Conservation (phyloP, 2,113 vertebrate genomes). For the Anolis carolinensis region DNA sequence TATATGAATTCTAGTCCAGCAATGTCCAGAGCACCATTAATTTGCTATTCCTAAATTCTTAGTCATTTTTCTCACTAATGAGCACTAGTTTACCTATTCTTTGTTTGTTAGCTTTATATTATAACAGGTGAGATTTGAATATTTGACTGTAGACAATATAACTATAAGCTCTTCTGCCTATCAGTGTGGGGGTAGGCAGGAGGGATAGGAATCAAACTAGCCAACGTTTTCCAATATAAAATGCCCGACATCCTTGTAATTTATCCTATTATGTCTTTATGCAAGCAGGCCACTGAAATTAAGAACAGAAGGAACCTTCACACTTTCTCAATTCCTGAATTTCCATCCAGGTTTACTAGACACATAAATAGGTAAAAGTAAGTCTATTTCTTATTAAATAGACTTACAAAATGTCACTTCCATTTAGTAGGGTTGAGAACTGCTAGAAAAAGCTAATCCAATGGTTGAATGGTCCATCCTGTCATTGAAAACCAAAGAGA, state of each 20-base stretch:
- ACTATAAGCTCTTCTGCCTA: neutral
- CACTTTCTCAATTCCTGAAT: neutral
- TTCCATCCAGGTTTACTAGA: neutral
- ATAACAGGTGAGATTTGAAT: neutral
- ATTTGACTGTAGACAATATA: neutral
- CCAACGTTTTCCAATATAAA: neutral
- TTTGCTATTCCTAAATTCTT: neutral
- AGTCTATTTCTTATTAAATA: neutral
- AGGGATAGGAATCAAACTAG: neutral
- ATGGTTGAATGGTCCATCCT: neutral
- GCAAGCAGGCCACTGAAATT: neutral
- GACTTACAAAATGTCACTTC: neutral
- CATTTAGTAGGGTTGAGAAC: neutral
- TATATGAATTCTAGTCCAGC: too few species aligned
- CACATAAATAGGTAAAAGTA: neutral
- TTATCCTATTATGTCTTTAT: neutral
- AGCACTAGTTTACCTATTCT: neutral
- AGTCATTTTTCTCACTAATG: neutral
- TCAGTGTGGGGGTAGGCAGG: neutral
- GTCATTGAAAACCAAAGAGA: neutral
- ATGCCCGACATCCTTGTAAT: neutral
- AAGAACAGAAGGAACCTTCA: neutral
- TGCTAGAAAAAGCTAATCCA: neutral
- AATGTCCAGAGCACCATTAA: too few species aligned
- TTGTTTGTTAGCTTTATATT: too few species aligned